A percentile compares a stretch with the other conserved stretches of the same genome.
These are phyloP conservation scores for Pseudobourletiella spinata DNA, from an alignment of 1,140 invertebrate species.

Conservation along the genomic window DNA sequence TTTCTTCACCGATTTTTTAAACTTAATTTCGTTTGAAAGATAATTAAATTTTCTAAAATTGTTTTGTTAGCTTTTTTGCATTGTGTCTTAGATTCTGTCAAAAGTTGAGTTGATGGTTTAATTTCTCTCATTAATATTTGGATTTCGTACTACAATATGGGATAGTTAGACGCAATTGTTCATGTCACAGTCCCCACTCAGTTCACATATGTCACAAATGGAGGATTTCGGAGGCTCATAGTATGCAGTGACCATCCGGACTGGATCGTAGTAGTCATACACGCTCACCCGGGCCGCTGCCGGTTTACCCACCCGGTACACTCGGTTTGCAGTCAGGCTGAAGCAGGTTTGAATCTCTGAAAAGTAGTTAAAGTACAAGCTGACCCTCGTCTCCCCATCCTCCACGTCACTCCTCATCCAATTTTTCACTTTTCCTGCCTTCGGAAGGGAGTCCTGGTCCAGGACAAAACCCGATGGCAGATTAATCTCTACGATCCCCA, in stretches of 20 bases:
- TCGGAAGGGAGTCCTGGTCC: conserved; percentile 11
- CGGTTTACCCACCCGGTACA: not conserved
- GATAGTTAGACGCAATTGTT: conserved; percentile 40
- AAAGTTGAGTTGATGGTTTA: no score
- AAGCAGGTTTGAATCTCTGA: not conserved
- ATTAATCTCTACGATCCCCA: not conserved
- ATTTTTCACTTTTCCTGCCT: conserved; percentile 40
- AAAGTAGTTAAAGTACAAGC: conserved; percentile 5
- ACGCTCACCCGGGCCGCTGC: conserved; percentile 1
- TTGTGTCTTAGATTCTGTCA: no score
- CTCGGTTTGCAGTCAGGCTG: not conserved
- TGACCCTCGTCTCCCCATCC: not conserved
- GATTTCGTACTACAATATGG: no score
- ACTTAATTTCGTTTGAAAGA: no score
- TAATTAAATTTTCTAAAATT: no score
- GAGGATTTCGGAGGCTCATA: conserved; percentile 4
- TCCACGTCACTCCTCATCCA: not conserved
- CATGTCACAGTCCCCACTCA: not conserved
- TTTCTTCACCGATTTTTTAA: no score
- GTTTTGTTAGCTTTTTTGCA: no score
- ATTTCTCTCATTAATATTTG: no score
- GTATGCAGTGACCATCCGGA: conserved; percentile 4
- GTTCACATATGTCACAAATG: not conserved
- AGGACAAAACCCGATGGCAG: conserved; percentile 1
- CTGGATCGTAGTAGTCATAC: conserved; percentile 8